Evolutionary conservation across 2,888 invertebrate species (phyloP), one percentile per base, ranked within the genome.

Genomic region (Eupithecia inturbata): DNA sequence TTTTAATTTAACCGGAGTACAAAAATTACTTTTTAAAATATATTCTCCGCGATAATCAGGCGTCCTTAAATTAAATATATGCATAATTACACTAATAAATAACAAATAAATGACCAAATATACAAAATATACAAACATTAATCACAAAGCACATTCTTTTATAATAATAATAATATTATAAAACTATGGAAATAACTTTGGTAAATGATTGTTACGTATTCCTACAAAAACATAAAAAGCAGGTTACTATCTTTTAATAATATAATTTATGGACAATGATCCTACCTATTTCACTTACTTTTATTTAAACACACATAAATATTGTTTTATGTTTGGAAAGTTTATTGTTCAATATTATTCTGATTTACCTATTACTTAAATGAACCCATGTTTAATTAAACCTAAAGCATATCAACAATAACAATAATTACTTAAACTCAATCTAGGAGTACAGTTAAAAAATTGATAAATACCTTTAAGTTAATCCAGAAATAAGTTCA

Each of bases 1-100:
- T 74, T 78, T 77, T 82, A 81, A 79, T 80, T 81, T 81, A 57
- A 87, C 80, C 71, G 76, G 85, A 87, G 91, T 92, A 91, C 86
- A 91, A 91, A 91, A 91, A 91, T 89, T 89, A 87, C 83, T 82
- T 82, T 82, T 79, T 85, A 84, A 84, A 85, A 87, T 85, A 86
- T 77, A 77, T 77, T 74, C 74, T 77, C 69, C 76, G 75, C 70
- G 71, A 67, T 72, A 63, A 74, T 76, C 80, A 79, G 80, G 79
- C 80, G 1, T 77, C 36, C 79, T 80, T 79, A 73, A 79, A 80
- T 75, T 74, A 79, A 70, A 72, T 68, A 73, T 78, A 77, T 75
- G 76, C 72, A 36, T 60, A 71, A 77, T 78, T 76, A 75, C 70
- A 79, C 77, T 78, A 78, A 77, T 66, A 71, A 75, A 63, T 73